Base-by-base conservation (phyloP, 2,113 vertebrate genomes). In the Motacilla tschutschensis region DNA sequence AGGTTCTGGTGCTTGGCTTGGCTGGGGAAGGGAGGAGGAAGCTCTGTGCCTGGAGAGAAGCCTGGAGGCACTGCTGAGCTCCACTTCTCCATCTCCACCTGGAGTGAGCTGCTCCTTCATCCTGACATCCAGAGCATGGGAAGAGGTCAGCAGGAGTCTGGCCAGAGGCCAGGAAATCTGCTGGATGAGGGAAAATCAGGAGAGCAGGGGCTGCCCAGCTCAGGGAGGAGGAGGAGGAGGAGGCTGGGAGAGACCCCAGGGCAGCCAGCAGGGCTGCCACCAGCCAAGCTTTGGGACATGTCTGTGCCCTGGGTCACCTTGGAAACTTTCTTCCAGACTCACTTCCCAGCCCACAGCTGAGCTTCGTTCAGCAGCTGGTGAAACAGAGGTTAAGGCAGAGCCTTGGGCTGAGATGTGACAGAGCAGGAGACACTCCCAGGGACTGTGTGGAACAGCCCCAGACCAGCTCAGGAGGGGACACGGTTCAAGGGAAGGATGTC, bases 401-500 rank as follows among this genome's bases (percentile, higher is more conserved):
- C 41, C 62, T 71, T 54, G 17, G 43, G 35, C 29, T 24, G 6
- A 75, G 77, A 29, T 4, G 14, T 26, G 63, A 36, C 29, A 58
- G 38, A 35, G 26, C 44, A 59, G 33, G 69, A 58, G 58, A 25
- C 28, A 11, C 31, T 60, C 17, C 29, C 14, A 59, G 64, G 59
- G 59, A 16, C 59, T 17, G 36, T 36, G 67, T 43, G 66, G 31
- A 48, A 59, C 35, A 53, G 57, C 29, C 47, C 19, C 4, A 33
- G 6, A 48, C 6, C 46, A 33, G 50, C 31, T 18, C 70, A 44
- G 54, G 67, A 76, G 24, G 53, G 14, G 67, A 41, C 60, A 41
- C 0, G 1, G 48, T 0, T 41, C 55, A 28, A 74, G 46, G 28
- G 4, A 43, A 70, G 43, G n/a, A 70, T 0, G 1, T 3, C 22